Conservation (phyloP, 2,888 invertebrate species). For the Acleris holmiana region DNA sequence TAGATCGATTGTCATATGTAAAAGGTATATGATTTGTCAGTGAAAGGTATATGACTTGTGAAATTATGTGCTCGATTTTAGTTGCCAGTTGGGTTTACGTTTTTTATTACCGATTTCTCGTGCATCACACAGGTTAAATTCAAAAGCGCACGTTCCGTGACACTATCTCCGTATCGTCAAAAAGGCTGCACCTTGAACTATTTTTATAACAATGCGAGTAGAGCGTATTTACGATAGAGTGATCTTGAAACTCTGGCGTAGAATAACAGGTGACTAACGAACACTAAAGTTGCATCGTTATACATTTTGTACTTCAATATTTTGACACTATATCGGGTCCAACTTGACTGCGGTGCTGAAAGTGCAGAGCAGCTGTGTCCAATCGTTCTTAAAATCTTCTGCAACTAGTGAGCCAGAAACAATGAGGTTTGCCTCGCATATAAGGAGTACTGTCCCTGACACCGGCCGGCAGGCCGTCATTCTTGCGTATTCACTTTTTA, state of each 20-base stretch:
- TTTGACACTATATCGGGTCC: too few species aligned
- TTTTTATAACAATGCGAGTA: slow-evolving; percentile 32
- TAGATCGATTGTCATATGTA: too few species aligned
- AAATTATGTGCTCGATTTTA: too few species aligned
- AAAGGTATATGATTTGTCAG: too few species aligned
- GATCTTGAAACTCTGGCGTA: slow-evolving; percentile 27
- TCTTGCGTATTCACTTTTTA: slow-evolving; percentile 25
- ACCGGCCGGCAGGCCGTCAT: slow-evolving; percentile 21
- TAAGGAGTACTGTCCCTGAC: slow-evolving; percentile 32
- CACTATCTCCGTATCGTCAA: slow-evolving; percentile 14
- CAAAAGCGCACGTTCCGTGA: slow-evolving; percentile 5
- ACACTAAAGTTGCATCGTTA: too few species aligned
- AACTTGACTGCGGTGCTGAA: too few species aligned
- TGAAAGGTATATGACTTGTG: too few species aligned
- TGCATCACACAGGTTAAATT: neutral
- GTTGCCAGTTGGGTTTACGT: too few species aligned
- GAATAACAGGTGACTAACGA: slow-evolving; percentile 1
- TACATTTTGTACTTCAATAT: too few species aligned
- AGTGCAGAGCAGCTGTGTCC: neutral
- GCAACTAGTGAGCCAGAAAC: slow-evolving; percentile 15
- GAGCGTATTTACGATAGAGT: slow-evolving; percentile 16
- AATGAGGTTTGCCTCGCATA: slow-evolving; percentile 31
- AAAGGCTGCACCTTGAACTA: slow-evolving; percentile 33
- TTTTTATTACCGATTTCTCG: neutral
- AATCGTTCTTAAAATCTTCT: slow-evolving; percentile 16